phyloP scores from a whole-genome alignment of 2,888 invertebrate species.

The Eumacrocentrus americanus region DNA sequence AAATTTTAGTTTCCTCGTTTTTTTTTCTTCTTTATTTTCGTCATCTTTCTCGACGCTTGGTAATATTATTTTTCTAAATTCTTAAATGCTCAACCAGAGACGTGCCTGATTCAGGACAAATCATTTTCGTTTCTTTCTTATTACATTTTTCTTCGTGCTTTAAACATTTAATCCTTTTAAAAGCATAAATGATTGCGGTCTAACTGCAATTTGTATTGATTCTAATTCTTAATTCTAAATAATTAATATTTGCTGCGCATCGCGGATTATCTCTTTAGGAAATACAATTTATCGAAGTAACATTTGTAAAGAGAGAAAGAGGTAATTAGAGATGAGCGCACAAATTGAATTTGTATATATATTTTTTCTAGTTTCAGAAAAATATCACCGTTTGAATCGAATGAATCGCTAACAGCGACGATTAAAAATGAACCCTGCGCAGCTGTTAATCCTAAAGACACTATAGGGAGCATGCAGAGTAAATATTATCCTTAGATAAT shows the following conservation, averaged over 20 bases:
- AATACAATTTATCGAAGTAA: conserved; percentile 2
- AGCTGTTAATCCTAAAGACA: conserved; percentile 8
- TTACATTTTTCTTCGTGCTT: neutral
- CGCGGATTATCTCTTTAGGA: neutral
- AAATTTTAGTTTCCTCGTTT: conserved; percentile 44
- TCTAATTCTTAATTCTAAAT: too few species aligned
- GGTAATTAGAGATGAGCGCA: neutral
- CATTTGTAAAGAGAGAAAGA: neutral
- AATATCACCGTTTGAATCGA: conserved; percentile 1
- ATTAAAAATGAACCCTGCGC: neutral
- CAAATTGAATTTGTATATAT: neutral
- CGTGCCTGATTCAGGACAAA: neutral
- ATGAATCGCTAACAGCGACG: neutral
- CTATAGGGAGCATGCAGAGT: conserved; percentile 41
- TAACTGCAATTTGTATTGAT: conserved; percentile 6
- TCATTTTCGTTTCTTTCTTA: neutral
- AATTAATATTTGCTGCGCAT: neutral
- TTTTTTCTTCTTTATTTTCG: conserved; percentile 20
- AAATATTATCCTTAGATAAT: conserved; percentile 16
- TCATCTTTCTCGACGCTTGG: conserved; percentile 4
- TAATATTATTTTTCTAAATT: conserved; percentile 8
- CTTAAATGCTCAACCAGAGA: conserved; percentile 12
- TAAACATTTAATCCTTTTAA: neutral
- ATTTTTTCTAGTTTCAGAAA: neutral
- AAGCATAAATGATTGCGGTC: neutral